A percentile compares a stretch with the other conserved stretches of the same genome.
Evolutionary conservation across 1,140 invertebrate species (phyloP).

Genomic region (Stegodyphus dumicola): DNA sequence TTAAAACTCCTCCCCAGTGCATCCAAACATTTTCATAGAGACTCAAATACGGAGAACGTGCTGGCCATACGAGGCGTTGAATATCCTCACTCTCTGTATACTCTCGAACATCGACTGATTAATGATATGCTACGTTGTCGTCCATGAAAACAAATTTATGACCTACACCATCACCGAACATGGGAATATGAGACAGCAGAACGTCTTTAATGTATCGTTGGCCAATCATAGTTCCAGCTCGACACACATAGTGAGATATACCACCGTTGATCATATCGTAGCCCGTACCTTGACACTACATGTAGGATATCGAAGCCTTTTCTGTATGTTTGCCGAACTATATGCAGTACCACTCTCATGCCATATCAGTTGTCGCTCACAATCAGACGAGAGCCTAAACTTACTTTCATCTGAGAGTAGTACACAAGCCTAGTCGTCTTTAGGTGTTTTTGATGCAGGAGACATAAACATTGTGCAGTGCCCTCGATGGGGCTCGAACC

Average conservation of each 20-base stretch:
- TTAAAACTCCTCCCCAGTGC: background rate
- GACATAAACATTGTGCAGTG: background rate
- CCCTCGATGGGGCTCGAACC: too few relatives aligned
- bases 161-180: background rate
- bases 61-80: background rate
- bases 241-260: background rate
- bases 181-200: background rate
- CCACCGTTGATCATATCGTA: background rate
- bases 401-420: constrained; percentile 2
- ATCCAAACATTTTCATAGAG: background rate
- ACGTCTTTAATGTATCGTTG: background rate
- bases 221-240: background rate
- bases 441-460: background rate
- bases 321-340: background rate
- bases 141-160: background rate
- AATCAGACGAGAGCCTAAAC: background rate
- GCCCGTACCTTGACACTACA: background rate
- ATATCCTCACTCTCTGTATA: background rate
- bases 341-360: background rate
- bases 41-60: background rate
- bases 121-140: background rate
- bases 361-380: background rate
- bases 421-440: background rate
- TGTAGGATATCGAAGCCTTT: background rate
- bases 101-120: background rate